A percentile compares a stretch with the other conserved stretches of the same genome.
phyloP scores from a whole-genome alignment of 2,113 vertebrate genomes.

The Nestor notabilis region DNA sequence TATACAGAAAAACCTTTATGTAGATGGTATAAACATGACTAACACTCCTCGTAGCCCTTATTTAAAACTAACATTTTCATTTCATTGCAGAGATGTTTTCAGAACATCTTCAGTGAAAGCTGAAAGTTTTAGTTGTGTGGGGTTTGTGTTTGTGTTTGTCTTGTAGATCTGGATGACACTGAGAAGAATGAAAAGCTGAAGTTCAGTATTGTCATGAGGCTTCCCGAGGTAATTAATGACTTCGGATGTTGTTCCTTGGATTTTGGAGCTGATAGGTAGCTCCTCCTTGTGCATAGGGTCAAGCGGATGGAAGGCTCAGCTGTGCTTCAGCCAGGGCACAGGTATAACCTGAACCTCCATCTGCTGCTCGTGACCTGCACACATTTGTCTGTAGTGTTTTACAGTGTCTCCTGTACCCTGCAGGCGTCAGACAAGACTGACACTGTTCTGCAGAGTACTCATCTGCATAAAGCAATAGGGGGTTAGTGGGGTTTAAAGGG shows the following conservation, averaged over 20 bases:
- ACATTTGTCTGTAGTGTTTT: not conserved
- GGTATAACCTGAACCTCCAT: not conserved
- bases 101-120: not conserved
- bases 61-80: not conserved
- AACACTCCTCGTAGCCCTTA: not conserved
- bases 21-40: not conserved
- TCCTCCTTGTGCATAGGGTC: not conserved
- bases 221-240: constrained; percentile 84
- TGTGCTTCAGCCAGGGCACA: not conserved
- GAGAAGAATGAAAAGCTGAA: constrained; percentile 87
- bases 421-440: not conserved
- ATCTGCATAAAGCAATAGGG: not conserved
- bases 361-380: not conserved
- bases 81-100: not conserved
- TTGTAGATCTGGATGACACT: constrained; percentile 88
- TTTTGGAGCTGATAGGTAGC: not conserved
- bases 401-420: not conserved
- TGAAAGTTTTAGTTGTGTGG: not conserved
- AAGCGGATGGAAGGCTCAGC: not conserved
- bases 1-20: not conserved
- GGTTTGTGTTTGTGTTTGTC: not conserved
- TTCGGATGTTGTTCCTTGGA: not conserved
- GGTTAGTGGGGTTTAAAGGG: not conserved
- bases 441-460: not conserved
- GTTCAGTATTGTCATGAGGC: constrained; percentile 87